Evolutionary conservation across 2,888 invertebrate species (phyloP).

Genomic region (Poecilobothrus nobilitatus): DNA sequence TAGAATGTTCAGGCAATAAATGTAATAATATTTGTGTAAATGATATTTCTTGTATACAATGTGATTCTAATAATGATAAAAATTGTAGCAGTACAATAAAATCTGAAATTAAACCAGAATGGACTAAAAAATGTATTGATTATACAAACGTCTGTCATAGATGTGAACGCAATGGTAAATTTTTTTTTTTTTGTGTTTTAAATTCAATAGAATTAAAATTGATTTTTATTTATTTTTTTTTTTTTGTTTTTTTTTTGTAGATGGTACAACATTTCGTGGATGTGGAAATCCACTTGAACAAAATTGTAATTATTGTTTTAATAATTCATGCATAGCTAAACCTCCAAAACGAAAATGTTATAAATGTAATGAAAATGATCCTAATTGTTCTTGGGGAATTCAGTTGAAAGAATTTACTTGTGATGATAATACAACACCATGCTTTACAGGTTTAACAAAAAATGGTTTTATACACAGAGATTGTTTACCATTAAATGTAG

Average conservation of each 20-base stretch:
- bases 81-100: background rate
- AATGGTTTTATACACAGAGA: background rate
- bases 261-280: background rate
- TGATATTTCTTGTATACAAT: background rate
- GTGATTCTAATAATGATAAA: background rate
- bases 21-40: background rate
- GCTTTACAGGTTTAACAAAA: background rate
- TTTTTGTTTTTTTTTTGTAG: background rate
- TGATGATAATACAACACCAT: background rate
- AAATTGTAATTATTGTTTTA: conserved; percentile 8
- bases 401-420: background rate
- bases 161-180: background rate
- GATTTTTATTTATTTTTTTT: too few relatives aligned
- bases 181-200: background rate
- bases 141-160: background rate
- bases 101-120: background rate
- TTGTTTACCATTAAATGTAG: background rate
- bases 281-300: background rate
- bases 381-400: background rate
- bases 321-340: background rate
- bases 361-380: background rate
- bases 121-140: background rate
- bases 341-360: background rate
- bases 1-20: background rate
- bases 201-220: too few relatives aligned